Evolutionary conservation across 2,797 vertebrate species (phyloP).

Genomic region (Tamandua tetradactyla): DNA sequence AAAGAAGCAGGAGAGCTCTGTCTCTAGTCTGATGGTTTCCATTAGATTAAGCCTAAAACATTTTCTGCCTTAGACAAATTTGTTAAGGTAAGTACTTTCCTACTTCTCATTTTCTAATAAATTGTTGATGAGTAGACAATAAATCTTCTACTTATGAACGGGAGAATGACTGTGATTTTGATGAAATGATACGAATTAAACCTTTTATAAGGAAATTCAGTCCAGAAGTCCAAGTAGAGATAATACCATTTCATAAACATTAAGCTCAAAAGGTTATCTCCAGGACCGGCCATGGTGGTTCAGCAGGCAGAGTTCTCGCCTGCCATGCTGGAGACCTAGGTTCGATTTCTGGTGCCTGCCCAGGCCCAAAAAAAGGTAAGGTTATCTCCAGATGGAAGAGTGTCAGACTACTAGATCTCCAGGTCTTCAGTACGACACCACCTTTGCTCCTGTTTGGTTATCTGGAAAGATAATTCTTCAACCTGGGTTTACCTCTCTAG

Average conservation of each 20-base stretch:
- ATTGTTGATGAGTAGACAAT: not conserved
- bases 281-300: no score
- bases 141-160: not conserved
- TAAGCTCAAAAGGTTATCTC: not conserved
- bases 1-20: not conserved
- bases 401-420: not conserved
- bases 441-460: not conserved
- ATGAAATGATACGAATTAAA: no score
- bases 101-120: not conserved
- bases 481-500: not conserved
- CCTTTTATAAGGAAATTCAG: not conserved
- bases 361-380: no score
- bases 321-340: no score
- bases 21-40: not conserved
- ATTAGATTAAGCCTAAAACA: not conserved
- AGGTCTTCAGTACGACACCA: not conserved
- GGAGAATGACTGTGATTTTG: no score
- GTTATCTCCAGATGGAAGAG: not conserved
- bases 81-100: not conserved
- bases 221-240: not conserved
- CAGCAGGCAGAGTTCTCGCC: no score
- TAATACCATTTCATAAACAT: not conserved
- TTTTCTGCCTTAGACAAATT: not conserved
- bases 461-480: not conserved
- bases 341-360: no score